These are phyloP conservation scores for Orthonychiurus folsomi DNA, from an alignment of 2,888 invertebrate species.

Conservation along the genomic window DNA sequence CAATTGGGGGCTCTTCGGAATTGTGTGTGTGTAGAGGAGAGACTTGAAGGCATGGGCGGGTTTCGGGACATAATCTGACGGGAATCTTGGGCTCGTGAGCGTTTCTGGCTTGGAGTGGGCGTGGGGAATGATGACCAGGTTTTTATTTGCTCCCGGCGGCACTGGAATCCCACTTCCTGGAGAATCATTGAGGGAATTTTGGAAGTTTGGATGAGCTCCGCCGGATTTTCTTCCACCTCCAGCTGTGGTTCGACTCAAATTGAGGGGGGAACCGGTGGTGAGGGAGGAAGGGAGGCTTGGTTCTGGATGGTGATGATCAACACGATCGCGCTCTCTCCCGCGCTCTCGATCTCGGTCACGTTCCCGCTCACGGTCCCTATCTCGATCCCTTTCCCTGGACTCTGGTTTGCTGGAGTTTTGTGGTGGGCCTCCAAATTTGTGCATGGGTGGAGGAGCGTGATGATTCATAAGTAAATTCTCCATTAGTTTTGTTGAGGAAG, in stretches of 20 bases:
- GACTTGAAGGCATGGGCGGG: slow-evolving; percentile 35
- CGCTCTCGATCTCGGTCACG: background rate
- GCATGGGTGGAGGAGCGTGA: background rate
- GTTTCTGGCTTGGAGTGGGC: slow-evolving; percentile 31
- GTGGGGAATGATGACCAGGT: slow-evolving; percentile 20
- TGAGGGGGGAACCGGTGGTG: background rate
- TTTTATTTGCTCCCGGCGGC: slow-evolving; percentile 7
- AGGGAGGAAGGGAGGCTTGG: background rate
- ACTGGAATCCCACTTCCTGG: background rate
- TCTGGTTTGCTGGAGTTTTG: background rate
- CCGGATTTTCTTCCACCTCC: slow-evolving; percentile 1
- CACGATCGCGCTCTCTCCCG: background rate
- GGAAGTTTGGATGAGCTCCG: background rate
- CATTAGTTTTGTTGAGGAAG: slow-evolving; percentile 9
- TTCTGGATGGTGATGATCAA: background rate
- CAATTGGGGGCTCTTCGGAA: slow-evolving; percentile 34
- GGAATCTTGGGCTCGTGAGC: slow-evolving; percentile 24
- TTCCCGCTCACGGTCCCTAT: slow-evolving; percentile 8
- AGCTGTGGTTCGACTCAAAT: background rate
- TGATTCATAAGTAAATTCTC: slow-evolving; percentile 3
- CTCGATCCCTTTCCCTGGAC: background rate
- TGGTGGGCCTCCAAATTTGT: background rate
- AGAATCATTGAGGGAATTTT: background rate
- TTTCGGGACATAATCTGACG: slow-evolving; percentile 26
- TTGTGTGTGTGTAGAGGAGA: slow-evolving; percentile 32